Evolutionary conservation across 2,888 invertebrate species (phyloP), one percentile per base, ranked within the genome.

Genomic region (Calephelis perditalis): DNA sequence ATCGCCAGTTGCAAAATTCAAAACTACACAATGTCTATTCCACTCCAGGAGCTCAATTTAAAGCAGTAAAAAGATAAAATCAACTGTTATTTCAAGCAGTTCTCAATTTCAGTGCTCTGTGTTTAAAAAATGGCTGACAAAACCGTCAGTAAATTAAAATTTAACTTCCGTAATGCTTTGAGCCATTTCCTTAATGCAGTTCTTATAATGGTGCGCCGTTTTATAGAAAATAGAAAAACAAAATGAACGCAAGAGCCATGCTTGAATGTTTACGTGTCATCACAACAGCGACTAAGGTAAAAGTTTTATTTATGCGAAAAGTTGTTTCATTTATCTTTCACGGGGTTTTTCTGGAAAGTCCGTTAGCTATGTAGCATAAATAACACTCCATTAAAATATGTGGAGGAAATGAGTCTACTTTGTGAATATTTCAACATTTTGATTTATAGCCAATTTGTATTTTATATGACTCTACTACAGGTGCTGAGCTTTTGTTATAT

Each of bases 221-320:
- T 54, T 54, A 54, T 54, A 54, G 52, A 56, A 54, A 67, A 72
- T 66, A 71, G 68, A 70, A 70, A 70, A 68, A 68, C 68, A 72
- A 75, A 71, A 73, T 69, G 71, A 65, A 69, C 68, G 71, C 73
- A 74, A 75, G 71, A 75, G 71, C 70, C 70, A 73, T 73, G 73
- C 73, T 73, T 69, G 72, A 73, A 79, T 77, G 73, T 79, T 75
- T 72, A 69, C 78, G 73, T 78, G 79, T 83, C 83, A 83, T 81
- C 82, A 70, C 76, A 68, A 72, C 70, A 66, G 64, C 71, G 67
- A 68, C 66, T 68, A 67, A 75, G 74, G 77, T 76, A 56, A 60
- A 83, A 83, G 73, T 86, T 82, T 83, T 86, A 85, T 86, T 86
- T 85, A 88, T 86, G 84, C 78, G 80, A 73, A 79, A 86, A 87